Conservation (phyloP, 2,113 vertebrate species). For the Climacteris rufus region DNA sequence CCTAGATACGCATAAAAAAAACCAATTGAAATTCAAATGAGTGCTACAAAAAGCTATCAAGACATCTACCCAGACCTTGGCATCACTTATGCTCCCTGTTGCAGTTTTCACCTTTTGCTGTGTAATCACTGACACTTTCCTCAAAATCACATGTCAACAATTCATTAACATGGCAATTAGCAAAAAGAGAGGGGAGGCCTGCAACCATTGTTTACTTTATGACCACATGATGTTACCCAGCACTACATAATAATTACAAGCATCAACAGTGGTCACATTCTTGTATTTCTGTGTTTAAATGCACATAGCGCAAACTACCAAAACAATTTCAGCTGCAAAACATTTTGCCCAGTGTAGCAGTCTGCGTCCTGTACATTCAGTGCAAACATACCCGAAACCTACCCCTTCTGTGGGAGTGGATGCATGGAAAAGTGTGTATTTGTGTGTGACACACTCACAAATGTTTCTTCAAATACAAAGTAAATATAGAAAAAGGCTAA, state of each 20-base stretch:
- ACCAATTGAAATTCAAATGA: not conserved
- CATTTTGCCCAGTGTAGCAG: not conserved
- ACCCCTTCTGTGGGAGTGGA: rapidly evolving
- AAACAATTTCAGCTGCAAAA: not conserved
- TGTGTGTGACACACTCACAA: not conserved
- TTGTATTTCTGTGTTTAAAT: not conserved
- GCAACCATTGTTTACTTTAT: not conserved
- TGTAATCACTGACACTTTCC: not conserved
- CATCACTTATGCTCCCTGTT: not conserved
- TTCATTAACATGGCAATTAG: not conserved
- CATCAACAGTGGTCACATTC: not conserved
- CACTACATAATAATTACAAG: not conserved
- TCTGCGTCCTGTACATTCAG: not conserved
- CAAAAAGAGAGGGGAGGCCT: not conserved
- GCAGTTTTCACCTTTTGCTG: not conserved
- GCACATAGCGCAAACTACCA: not conserved
- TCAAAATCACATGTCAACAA: not conserved
- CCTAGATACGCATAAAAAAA: not conserved
- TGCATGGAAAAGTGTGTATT: not conserved
- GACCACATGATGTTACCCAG: not conserved
- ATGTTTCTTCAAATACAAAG: not conserved
- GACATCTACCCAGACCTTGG: not conserved
- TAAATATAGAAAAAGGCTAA: not conserved
- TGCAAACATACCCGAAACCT: not conserved
- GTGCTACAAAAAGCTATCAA: not conserved